These are phyloP conservation scores for Abscondita cerata DNA, from an alignment of 2,888 invertebrate species.

Conservation along the genomic window DNA sequence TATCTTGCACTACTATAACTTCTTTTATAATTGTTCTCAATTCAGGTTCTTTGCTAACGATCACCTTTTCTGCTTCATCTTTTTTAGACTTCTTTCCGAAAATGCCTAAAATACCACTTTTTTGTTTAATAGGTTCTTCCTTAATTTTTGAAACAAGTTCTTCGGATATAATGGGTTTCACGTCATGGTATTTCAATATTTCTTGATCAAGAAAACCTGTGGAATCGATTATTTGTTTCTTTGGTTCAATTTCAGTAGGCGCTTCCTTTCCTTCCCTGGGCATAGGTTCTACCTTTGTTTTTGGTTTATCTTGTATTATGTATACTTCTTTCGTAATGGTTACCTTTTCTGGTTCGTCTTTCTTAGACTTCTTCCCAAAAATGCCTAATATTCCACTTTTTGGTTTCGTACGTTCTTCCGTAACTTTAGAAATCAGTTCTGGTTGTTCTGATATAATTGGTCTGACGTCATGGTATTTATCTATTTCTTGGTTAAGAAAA, in stretches of 20 bases:
- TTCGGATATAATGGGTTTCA: neutral
- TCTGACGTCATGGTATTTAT: conserved; percentile 7
- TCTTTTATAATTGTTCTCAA: conserved; percentile 13
- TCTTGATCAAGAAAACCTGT: conserved; percentile 39
- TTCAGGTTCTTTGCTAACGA: conserved; percentile 12
- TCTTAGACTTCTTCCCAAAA: conserved; percentile 41
- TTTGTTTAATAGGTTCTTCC: conserved; percentile 20
- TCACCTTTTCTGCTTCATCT: conserved; percentile 22
- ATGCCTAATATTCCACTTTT: conserved; percentile 42
- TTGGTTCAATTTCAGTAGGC: neutral
- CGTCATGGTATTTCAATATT: conserved; percentile 38
- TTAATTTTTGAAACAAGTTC: neutral
- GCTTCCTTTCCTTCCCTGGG: neutral
- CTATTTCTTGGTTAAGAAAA: conserved; percentile 2
- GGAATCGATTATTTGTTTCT: conserved; percentile 32
- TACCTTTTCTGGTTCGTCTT: neutral
- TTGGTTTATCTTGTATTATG: neutral
- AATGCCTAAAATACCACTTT: conserved; percentile 37
- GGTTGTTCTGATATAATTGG: neutral
- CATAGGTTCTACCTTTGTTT: neutral
- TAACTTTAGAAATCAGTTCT: neutral
- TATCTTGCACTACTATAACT: neutral
- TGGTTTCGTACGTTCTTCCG: conserved; percentile 7
- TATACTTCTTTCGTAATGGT: neutral
- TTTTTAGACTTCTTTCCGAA: conserved; percentile 46